Evolutionary conservation across 2,797 vertebrate species (phyloP), one percentile per base, ranked within the genome.

Genomic region (Alosa sapidissima): DNA sequence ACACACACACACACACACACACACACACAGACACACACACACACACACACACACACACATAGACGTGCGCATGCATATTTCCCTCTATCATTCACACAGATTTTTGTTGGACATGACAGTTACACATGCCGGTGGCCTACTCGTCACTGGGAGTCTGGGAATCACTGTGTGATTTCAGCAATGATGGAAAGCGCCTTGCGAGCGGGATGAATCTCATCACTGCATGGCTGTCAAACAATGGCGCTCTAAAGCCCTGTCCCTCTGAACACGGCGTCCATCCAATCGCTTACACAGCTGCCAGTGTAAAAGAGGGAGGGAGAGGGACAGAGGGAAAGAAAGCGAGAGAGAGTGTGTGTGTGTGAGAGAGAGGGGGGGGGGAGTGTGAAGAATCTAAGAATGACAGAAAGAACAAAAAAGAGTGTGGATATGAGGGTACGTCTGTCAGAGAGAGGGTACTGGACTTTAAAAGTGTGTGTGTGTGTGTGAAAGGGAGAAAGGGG

Each of bases 141-240:
- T 72, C 28, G 65, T 72, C 65, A 72, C 3, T 33, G 33, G 58
- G 33, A 72, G 65, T 36, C 2, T 41, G n/a, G n/a, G n/a, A n/a
- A n/a, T n/a, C n/a, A n/a, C n/a, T n/a, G 65, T 72, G 65, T 72
- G 65, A 72, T 72, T 36, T 72, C 28, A 72, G 65, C 8, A 41
- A 4, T 72, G 65, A 41, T 72, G 65, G 65, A 72, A 36, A 36
- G 65, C 0, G 14, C 65, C 28, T 72, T 28, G 14, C 11, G 10
- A 72, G 28, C 33, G 36, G 65, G 65, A 36, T 72, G 65, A 72
- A 36, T 36, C 8, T 36, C 65, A 72, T 72, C 65, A 41, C 65
- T 41, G 65, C 65, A 36, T 72, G 65, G 11, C 65, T 36, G 65
- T 72, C 33, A 72, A 33, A 72, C 65, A 36, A 36, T 14, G 65